Conservation (phyloP, 2,113 vertebrate species). For the Nycticryphes semicollaris region DNA sequence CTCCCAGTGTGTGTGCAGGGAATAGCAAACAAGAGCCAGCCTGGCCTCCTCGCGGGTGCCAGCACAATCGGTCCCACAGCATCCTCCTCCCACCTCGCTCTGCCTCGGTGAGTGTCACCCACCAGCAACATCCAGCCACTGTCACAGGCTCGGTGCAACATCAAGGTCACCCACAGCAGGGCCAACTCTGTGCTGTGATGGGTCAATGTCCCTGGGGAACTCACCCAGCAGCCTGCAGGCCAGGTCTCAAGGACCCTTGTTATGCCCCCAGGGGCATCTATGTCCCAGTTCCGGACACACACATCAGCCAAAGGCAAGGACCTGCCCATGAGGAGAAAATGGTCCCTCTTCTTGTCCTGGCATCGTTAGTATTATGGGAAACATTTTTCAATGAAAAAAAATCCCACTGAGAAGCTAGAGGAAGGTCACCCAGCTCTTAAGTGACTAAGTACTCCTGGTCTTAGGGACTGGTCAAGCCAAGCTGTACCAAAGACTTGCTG, state of each 20-base stretch:
- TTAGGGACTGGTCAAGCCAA: neutral
- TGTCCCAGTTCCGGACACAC: neutral
- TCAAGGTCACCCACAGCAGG: neutral
- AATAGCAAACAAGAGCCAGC: conserved; percentile 80
- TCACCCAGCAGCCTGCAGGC: neutral
- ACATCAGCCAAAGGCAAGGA: neutral
- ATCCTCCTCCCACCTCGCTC: neutral
- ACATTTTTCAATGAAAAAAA: neutral
- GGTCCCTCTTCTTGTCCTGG: neutral
- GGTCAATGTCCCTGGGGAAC: neutral
- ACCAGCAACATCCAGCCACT: neutral
- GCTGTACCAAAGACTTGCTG: neutral
- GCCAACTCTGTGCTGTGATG: neutral
- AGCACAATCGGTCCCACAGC: neutral
- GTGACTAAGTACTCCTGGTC: neutral
- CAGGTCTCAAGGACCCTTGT: neutral
- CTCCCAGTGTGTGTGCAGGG: conserved; percentile 77
- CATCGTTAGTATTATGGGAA: neutral
- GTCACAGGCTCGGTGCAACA: neutral
- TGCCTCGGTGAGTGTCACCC: neutral
- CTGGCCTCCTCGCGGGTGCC: conserved; percentile 12
- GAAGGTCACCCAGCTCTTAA: neutral
- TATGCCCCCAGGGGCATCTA: neutral
- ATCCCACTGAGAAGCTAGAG: neutral
- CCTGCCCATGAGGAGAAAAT: neutral